Conservation (phyloP, 2,113 vertebrate genomes). For the Salvelinus fontinalis region DNA sequence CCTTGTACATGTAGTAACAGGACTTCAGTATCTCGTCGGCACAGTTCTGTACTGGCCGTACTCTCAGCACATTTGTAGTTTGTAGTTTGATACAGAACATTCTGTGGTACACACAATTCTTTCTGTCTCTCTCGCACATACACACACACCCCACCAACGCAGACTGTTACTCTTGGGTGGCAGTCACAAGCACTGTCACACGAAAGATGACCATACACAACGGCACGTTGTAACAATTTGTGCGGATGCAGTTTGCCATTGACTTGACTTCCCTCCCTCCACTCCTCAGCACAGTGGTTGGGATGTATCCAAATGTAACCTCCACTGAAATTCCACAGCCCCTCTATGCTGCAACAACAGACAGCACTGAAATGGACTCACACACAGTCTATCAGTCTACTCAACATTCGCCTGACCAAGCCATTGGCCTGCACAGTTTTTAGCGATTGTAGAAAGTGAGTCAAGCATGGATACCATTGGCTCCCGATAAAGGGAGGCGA, state of each 20-base stretch:
- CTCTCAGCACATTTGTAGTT: conserved; percentile 63
- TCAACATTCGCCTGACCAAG: conserved; percentile 57
- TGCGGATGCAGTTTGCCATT: conserved; percentile 72
- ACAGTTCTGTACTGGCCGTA: conserved; percentile 46
- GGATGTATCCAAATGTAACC: conserved; percentile 65
- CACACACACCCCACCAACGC: conserved; percentile 51
- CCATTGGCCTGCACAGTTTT: conserved; percentile 69
- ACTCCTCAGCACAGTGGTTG: conserved; percentile 69
- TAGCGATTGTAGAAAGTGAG: conserved; percentile 63
- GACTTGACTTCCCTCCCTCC: conserved; percentile 41
- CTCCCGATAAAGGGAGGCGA: conserved; percentile 41
- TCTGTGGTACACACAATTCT: conserved; percentile 47
- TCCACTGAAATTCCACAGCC: conserved; percentile 68
- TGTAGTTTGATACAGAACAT: conserved; percentile 57
- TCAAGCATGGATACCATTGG: conserved; percentile 43
- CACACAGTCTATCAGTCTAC: conserved; percentile 31
- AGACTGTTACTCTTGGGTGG: conserved; percentile 73
- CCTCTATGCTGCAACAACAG: conserved; percentile 68
- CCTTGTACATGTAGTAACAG: conserved; percentile 45
- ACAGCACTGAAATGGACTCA: conserved; percentile 51
- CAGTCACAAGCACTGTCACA: conserved; percentile 48
- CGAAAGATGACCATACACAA: conserved; percentile 53
- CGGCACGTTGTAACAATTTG: conserved; percentile 71
- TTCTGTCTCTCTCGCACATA: conserved; percentile 1
- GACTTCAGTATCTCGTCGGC: neutral